A percentile compares a stretch with the other conserved stretches of the same genome.
These are phyloP conservation scores for Cephalopterus ornatus DNA, from an alignment of 2,113 vertebrate species.

Conservation along the genomic window DNA sequence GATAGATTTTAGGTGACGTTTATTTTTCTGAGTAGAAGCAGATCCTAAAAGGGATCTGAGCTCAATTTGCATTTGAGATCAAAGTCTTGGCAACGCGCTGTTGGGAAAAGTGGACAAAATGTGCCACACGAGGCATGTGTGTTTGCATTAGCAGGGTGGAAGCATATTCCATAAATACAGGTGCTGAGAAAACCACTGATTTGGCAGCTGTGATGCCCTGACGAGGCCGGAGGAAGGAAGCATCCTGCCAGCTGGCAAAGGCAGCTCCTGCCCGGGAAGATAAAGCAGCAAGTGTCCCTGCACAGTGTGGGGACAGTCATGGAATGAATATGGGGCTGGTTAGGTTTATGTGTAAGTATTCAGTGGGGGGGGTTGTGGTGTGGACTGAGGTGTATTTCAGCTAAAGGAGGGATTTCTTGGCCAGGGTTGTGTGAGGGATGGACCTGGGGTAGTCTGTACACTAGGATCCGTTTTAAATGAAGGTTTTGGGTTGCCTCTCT, in stretches of 20 bases:
- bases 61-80: not conserved
- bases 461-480: not conserved
- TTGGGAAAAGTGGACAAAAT: not conserved
- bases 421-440: not conserved
- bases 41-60: not conserved
- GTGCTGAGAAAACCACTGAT: constrained; percentile 4
- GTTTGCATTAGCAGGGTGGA: not conserved
- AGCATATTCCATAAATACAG: not conserved
- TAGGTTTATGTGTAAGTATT: not conserved
- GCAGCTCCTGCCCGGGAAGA: not conserved
- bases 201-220: not conserved
- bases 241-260: not conserved
- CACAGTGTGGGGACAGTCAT: not conserved
- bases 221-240: not conserved
- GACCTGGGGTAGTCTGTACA: not conserved
- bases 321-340: not conserved
- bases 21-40: not conserved
- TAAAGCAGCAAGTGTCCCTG: not conserved
- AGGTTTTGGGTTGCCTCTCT: not conserved
- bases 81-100: not conserved
- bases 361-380: not conserved
- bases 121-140: not conserved
- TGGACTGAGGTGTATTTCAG: not conserved
- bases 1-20: not conserved
- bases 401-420: not conserved